phyloP scores from a whole-genome alignment of 2,113 vertebrate genomes.

The Ailurus styani region DNA sequence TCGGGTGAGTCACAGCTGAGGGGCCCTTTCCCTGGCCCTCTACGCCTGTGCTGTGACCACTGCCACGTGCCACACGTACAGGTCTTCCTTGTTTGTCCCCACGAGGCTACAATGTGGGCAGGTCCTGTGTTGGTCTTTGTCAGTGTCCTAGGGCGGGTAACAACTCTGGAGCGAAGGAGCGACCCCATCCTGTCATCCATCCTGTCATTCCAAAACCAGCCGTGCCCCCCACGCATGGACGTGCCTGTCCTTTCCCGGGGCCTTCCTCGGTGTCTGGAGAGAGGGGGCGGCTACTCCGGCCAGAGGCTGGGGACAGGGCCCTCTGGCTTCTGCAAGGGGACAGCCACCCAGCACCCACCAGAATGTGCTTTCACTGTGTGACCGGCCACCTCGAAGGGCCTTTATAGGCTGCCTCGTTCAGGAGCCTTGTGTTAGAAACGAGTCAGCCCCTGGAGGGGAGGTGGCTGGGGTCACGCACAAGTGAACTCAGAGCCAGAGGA shows the following conservation, averaged over 20 bases:
- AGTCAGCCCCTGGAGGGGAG: background rate
- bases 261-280: background rate
- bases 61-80: accelerated
- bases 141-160: background rate
- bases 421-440: background rate
- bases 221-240: accelerated
- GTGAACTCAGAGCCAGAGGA: background rate
- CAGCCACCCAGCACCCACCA: background rate
- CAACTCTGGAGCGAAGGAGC: background rate
- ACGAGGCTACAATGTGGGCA: background rate
- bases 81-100: background rate
- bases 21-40: background rate
- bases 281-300: background rate
- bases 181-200: no score
- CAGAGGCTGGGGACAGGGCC: background rate
- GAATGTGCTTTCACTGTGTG: background rate
- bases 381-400: background rate
- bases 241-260: background rate
- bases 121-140: background rate
- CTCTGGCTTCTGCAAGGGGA: background rate
- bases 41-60: background rate
- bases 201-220: background rate
- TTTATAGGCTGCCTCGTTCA: background rate
- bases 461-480: background rate
- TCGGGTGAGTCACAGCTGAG: background rate